phyloP scores from a whole-genome alignment of 2,797 vertebrate genomes.

The Crocodylus rhombifer region DNA sequence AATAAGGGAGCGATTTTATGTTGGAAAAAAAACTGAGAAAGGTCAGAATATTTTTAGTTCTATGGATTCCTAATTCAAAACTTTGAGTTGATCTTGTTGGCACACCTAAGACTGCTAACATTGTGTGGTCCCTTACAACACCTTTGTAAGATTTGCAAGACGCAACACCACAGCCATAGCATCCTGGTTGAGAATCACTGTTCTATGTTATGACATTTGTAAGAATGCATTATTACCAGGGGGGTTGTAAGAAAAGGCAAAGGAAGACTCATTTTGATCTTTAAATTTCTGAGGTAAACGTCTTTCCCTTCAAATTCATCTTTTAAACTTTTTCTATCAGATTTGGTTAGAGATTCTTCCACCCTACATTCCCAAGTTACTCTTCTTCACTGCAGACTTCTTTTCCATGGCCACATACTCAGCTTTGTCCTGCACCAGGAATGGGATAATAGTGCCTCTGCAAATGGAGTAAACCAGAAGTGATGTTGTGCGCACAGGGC shows the following conservation, averaged over 20 bases:
- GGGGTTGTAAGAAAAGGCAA: neutral
- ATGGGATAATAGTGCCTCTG: neutral
- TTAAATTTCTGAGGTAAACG: neutral
- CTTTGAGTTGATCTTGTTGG: no score
- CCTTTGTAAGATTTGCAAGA: no score
- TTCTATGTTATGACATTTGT: neutral
- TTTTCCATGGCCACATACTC: neutral
- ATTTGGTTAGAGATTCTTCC: neutral
- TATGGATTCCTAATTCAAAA: no score
- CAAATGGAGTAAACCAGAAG: neutral
- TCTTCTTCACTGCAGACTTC: neutral
- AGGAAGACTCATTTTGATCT: neutral
- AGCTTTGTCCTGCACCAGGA: accelerated
- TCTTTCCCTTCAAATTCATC: neutral
- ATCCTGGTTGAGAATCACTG: no score
- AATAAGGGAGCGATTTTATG: no score
- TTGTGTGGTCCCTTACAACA: no score
- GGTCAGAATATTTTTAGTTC: no score
- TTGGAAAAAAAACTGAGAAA: no score
- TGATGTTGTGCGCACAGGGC: neutral
- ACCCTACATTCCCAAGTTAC: neutral
- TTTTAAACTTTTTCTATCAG: neutral
- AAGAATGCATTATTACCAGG: neutral
- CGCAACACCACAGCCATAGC: no score
- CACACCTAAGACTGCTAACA: no score